A percentile compares a stretch with the other conserved stretches of the same genome.
Conservation (phyloP, 2,888 invertebrate genomes). For the Diarsia rubi region DNA sequence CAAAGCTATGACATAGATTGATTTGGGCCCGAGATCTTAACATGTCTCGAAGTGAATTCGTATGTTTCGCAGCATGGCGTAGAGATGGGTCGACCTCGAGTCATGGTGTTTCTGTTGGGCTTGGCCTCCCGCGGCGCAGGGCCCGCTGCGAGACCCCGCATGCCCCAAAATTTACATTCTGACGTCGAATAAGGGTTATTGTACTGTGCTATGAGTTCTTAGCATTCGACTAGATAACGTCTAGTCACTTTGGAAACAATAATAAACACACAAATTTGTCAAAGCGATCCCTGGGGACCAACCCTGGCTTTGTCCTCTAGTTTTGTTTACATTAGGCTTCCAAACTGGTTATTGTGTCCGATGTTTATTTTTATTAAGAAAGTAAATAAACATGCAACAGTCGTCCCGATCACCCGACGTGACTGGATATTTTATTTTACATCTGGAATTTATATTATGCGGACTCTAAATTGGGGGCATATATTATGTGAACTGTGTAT, state of each 20-base stretch:
- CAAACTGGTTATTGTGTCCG: conserved; percentile 66
- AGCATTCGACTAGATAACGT: conserved; percentile 73
- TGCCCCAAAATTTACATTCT: conserved; percentile 86
- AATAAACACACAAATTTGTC: conserved; percentile 79
- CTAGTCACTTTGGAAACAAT: conserved; percentile 80
- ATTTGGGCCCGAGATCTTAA: conserved; percentile 80
- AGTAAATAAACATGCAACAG: conserved; percentile 62
- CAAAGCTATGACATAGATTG: conserved; percentile 82
- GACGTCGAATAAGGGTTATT: conserved; percentile 79
- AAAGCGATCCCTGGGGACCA: conserved; percentile 72
- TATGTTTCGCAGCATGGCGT: conserved; percentile 89
- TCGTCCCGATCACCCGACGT: conserved; percentile 53
- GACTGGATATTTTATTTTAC: conserved; percentile 57
- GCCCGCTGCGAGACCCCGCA: conserved; percentile 78
- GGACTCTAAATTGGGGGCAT: conserved; percentile 2
- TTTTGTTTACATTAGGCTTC: conserved; percentile 75
- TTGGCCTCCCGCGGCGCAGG: conserved; percentile 80
- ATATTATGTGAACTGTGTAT: conserved; percentile 11
- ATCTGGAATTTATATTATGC: conserved; percentile 41
- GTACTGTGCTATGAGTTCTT: conserved; percentile 67
- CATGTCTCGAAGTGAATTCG: conserved; percentile 86
- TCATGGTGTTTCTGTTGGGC: conserved; percentile 77
- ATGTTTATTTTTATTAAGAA: conserved; percentile 66
- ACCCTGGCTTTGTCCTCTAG: conserved; percentile 67
- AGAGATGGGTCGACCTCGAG: conserved; percentile 80